phyloP scores from a whole-genome alignment of 2,797 vertebrate species.

The Limnodromus scolopaceus region DNA sequence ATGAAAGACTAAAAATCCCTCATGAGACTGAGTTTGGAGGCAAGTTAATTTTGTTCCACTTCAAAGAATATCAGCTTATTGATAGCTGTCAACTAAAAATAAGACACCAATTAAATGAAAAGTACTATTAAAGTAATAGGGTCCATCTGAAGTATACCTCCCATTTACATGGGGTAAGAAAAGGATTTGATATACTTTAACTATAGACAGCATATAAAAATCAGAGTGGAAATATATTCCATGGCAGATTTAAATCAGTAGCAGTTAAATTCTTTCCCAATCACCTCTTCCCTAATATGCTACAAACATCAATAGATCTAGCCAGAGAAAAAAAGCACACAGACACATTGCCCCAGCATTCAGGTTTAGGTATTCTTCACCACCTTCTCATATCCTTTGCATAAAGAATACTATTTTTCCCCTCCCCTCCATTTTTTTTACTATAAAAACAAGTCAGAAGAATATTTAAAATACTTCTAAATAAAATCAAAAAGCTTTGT shows the following conservation, averaged over 20 bases:
- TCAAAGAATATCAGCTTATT: background rate
- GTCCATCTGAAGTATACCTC: background rate
- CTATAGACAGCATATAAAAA: background rate
- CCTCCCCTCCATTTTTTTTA: background rate
- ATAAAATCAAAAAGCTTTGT: slow-evolving; percentile 4
- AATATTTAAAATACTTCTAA: background rate
- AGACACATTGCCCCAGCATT: background rate
- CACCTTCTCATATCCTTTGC: background rate
- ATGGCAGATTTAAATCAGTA: background rate
- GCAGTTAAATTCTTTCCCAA: background rate
- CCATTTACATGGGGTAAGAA: background rate
- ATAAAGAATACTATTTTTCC: background rate
- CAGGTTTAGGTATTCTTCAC: background rate
- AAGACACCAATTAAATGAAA: background rate
- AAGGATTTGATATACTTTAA: background rate
- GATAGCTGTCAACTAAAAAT: background rate
- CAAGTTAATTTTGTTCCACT: background rate
- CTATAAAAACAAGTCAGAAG: background rate
- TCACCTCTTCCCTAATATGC: background rate
- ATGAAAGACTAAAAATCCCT: background rate
- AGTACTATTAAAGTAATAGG: background rate
- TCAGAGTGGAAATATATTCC: background rate
- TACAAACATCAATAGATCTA: background rate
- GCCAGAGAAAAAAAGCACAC: background rate
- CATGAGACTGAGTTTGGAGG: background rate